These are phyloP conservation scores for Scaptomyza flava DNA, from an alignment of 2,888 invertebrate species.

Conservation along the genomic window DNA sequence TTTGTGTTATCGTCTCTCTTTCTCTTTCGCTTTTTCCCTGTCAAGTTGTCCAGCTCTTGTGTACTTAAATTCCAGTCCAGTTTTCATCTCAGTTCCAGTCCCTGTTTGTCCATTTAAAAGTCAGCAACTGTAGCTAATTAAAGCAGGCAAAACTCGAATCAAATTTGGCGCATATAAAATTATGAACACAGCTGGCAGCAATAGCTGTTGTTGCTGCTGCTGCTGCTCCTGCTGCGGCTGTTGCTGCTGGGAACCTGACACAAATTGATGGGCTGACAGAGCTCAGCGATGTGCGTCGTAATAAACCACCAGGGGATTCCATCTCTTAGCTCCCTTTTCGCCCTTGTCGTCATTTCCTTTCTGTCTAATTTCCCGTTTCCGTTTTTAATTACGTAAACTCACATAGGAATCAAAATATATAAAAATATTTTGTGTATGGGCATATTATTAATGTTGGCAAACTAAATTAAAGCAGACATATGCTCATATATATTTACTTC, in stretches of 20 bases:
- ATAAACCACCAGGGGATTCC: slow-evolving; percentile 57
- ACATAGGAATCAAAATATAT: slow-evolving; percentile 57
- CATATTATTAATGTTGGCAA: slow-evolving; percentile 5
- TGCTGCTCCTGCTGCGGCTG: too few relatives aligned
- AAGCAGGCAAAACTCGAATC: slow-evolving; percentile 72
- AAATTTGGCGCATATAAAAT: slow-evolving; percentile 77
- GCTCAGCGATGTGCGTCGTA: slow-evolving; percentile 62
- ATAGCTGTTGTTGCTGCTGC: slow-evolving; percentile 43
- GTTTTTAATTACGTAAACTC: slow-evolving; percentile 68
- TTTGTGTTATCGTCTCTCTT: slow-evolving; percentile 13
- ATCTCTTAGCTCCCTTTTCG: slow-evolving; percentile 7
- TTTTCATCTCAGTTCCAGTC: slow-evolving; percentile 14
- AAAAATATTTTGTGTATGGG: slow-evolving; percentile 7
- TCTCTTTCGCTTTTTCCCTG: neutral
- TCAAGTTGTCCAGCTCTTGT: too few relatives aligned
- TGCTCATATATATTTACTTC: slow-evolving; percentile 12
- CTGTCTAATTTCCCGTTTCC: slow-evolving; percentile 60
- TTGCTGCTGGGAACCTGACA: slow-evolving; percentile 60
- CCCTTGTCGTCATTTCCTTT: slow-evolving; percentile 38
- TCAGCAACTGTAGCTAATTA: slow-evolving; percentile 78
- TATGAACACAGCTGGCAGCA: slow-evolving; percentile 77
- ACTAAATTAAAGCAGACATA: slow-evolving; percentile 6
- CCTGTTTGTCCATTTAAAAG: slow-evolving; percentile 69
- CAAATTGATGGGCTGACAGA: slow-evolving; percentile 57
- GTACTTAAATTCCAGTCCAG: slow-evolving; percentile 4